A percentile compares a stretch with the other conserved stretches of the same genome.
phyloP scores from a whole-genome alignment of 2,797 vertebrate species.

The Siniperca scherzeri region DNA sequence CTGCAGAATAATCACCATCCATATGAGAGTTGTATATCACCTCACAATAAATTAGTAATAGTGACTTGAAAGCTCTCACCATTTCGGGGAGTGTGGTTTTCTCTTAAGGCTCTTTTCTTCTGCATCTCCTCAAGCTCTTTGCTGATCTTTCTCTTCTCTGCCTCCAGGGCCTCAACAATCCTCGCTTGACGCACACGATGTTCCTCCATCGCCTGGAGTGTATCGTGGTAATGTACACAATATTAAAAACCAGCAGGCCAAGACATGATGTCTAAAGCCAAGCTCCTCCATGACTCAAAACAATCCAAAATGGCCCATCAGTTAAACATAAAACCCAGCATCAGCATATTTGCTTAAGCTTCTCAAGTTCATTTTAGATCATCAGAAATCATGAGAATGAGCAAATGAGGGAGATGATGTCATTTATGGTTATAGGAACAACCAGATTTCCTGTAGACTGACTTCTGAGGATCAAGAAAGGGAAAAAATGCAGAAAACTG shows the following conservation, averaged over 20 bases:
- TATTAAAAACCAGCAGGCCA: conserved; percentile 48
- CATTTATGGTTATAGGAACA: conserved; percentile 22
- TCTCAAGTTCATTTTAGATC: conserved; percentile 39
- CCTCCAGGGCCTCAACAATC: conserved; percentile 95
- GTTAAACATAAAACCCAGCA: conserved; percentile 44
- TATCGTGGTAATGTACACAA: conserved; percentile 50
- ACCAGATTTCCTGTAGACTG: conserved; percentile 9
- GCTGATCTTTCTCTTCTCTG: conserved; percentile 93
- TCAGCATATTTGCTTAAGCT: conserved; percentile 39
- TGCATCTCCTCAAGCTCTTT: conserved; percentile 89
- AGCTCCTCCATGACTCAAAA: conserved; percentile 20
- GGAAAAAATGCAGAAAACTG: not conserved
- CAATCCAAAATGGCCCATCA: conserved; percentile 37
- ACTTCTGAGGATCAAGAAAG: conserved; percentile 1
- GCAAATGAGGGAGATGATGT: conserved; percentile 26
- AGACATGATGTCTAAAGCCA: conserved; percentile 36
- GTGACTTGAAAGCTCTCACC: conserved; percentile 68
- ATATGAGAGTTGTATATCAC: not conserved
- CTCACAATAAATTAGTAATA: not conserved
- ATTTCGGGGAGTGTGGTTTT: conserved; percentile 66
- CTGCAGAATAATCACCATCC: not conserved
- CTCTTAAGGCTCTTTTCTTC: conserved; percentile 76
- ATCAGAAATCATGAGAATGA: conserved; percentile 22
- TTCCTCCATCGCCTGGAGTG: conserved; percentile 90
- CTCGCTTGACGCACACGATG: conserved; percentile 89